Evolutionary conservation across 2,113 vertebrate genomes (phyloP), one percentile per base, ranked within the genome.

Genomic region (Podiceps cristatus): DNA sequence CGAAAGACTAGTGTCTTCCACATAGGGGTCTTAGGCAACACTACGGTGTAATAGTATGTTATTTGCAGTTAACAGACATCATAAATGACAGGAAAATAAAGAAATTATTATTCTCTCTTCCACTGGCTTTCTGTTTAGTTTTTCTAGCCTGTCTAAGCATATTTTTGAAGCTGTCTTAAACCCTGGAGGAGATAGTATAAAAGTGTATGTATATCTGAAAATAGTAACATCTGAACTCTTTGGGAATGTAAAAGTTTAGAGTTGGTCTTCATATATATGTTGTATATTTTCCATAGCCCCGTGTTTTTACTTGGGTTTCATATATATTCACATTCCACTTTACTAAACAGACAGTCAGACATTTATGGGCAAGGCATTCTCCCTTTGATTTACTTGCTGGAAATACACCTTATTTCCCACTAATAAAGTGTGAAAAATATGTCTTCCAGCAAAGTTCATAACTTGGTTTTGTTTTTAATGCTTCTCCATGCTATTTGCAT

Each of bases 261-360:
- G 49, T 10, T 91, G 49, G 28, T 83, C 45, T 79, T 94, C 69
- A 18, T 74, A 40, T 75, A n/a, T 63, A 19, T 40, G 7, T 66
- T 94, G 88, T 93, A 47, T 96, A 47, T 96, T 95, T 96, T 94
- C 80, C 69, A 44, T 81, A 68, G 69, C 24, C 28, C n/a, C 1
- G 1, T 95, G 50, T 91, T 94, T 96, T 76, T 2, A 59, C 62
- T 93, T 87, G 49, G 19, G 23, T 95, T 94, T 96, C 58, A 72
- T 56, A 95, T 73, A 68, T 86, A 85, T n/a, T 94, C 66, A 42
- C 66, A 31, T 96, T 88, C 58, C 50, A 94, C 74, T 96, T 96
- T 44, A 76, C n/a, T 76, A 40, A 93, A 67, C 50, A 71, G 74
- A 77, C n/a, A 52, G 40, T 68, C 20, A 72, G 63, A 90, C 27